Percentiles rank a stretch among this genome's conserved stretches.
Evolutionary conservation across 2,113 vertebrate species (phyloP).

Genomic region (Datnioides undecimradiatus): DNA sequence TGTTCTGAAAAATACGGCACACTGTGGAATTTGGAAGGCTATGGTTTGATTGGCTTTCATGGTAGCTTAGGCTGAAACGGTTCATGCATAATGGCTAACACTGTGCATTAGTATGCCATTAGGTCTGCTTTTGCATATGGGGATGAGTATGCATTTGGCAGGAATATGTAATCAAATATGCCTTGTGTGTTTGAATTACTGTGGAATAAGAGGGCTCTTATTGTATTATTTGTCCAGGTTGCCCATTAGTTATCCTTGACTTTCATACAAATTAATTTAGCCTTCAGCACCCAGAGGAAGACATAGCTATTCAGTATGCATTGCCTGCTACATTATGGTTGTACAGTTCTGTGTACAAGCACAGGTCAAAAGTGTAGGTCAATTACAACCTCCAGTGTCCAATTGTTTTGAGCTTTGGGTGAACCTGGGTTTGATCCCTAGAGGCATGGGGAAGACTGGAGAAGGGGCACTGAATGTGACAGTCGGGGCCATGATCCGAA

Average conservation of each 20-base stretch:
- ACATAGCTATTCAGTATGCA: conserved; percentile 44
- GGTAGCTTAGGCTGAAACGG: conserved; percentile 67
- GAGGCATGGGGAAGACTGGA: background rate
- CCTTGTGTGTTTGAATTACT: conserved; percentile 56
- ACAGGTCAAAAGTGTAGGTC: conserved; percentile 60
- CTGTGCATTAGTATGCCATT: conserved; percentile 74
- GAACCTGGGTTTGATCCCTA: conserved; percentile 36
- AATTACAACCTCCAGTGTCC: conserved; percentile 30
- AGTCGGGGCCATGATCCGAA: conserved; percentile 10
- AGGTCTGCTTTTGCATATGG: conserved; percentile 59
- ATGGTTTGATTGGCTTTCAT: conserved; percentile 75
- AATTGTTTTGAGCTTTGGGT: background rate
- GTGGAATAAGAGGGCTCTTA: conserved; percentile 40
- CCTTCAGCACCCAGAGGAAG: conserved; percentile 47
- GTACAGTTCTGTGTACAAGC: conserved; percentile 40
- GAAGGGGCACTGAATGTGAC: background rate
- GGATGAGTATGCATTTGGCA: conserved; percentile 53
- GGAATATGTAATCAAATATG: conserved; percentile 70
- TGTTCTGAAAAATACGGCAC: conserved; percentile 60
- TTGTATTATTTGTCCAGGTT: conserved; percentile 59
- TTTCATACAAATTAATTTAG: conserved; percentile 74
- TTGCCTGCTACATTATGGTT: conserved; percentile 31
- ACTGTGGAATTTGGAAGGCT: conserved; percentile 59
- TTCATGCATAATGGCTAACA: conserved; percentile 70
- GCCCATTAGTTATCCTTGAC: conserved; percentile 74